Conservation (phyloP, 2,888 invertebrate genomes). For the Mimumesa dahlbomi region DNA sequence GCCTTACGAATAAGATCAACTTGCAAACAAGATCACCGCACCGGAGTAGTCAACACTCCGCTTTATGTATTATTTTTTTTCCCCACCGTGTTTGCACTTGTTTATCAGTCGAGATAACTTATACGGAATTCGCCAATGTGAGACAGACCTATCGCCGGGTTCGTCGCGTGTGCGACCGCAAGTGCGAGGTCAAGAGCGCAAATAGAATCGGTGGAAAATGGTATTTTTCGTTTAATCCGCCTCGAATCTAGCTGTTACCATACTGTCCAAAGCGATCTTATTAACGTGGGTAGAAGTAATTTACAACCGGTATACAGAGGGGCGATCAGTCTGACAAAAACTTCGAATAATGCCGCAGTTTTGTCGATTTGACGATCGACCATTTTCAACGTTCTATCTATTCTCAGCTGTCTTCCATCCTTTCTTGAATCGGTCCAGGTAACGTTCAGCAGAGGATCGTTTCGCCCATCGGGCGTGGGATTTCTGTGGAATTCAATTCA, state of each 20-base stretch:
- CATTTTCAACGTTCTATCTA: slow-evolving; percentile 24
- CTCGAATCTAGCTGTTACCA: too few relatives aligned
- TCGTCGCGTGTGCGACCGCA: neutral
- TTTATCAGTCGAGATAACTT: slow-evolving; percentile 43
- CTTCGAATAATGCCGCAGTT: rapidly evolving
- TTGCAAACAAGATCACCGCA: slow-evolving; percentile 18
- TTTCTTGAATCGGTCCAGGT: slow-evolving; percentile 52
- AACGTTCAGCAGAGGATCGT: slow-evolving; percentile 18
- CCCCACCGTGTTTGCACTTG: slow-evolving; percentile 26
- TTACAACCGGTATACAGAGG: neutral
- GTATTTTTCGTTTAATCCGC: too few relatives aligned
- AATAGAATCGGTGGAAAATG: too few relatives aligned
- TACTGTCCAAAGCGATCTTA: too few relatives aligned
- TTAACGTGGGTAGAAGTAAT: too few relatives aligned
- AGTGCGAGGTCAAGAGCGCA: slow-evolving; percentile 15
- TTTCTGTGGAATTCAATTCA: slow-evolving; percentile 50
- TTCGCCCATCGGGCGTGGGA: slow-evolving; percentile 55
- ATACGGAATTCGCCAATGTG: neutral
- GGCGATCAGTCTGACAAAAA: neutral
- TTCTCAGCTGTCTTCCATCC: slow-evolving; percentile 46
- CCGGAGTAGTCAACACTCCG: neutral
- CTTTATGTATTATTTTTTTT: slow-evolving; percentile 22
- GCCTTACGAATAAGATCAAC: too few relatives aligned
- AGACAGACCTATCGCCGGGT: neutral
- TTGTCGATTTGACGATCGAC: neutral